phyloP scores from a whole-genome alignment of 2,797 vertebrate species.

The Corythornis leucogaster region DNA sequence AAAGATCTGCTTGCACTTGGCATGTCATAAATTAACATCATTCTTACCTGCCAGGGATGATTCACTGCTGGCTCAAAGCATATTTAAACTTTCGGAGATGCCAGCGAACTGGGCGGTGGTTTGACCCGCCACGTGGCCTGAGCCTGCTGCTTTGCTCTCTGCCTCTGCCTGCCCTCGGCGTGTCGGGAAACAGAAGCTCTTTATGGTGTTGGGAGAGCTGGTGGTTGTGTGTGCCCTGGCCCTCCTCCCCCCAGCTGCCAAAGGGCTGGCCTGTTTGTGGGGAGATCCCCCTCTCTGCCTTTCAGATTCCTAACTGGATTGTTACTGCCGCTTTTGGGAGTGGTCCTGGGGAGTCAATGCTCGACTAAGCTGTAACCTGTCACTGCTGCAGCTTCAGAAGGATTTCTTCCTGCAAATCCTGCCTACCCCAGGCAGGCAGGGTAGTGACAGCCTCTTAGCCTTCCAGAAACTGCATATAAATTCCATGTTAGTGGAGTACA shows the following conservation, averaged over 20 bases:
- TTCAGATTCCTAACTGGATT: background rate
- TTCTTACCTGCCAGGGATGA: conserved; percentile 70
- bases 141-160: conserved; percentile 32
- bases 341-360: background rate
- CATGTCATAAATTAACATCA: conserved; percentile 68
- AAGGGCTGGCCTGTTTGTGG: conserved; percentile 46
- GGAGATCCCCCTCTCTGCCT: background rate
- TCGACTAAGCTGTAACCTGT: background rate
- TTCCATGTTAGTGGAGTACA: background rate
- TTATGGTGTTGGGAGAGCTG: conserved; percentile 48
- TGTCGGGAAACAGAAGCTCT: conserved; percentile 65
- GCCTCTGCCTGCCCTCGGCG: background rate
- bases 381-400: background rate
- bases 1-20: conserved; percentile 63
- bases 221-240: conserved; percentile 44
- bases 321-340: background rate
- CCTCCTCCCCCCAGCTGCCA: conserved; percentile 35
- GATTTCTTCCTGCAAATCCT: background rate
- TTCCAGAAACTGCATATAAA: background rate
- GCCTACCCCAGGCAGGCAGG: background rate
- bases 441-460: background rate
- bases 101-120: conserved; percentile 69
- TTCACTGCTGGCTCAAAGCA: conserved; percentile 59
- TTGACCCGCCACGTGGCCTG: conserved; percentile 58
- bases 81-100: conserved; percentile 57